These are phyloP conservation scores for Elysia chlorotica DNA, from an alignment of 1,140 invertebrate species.

Conservation along the genomic window DNA sequence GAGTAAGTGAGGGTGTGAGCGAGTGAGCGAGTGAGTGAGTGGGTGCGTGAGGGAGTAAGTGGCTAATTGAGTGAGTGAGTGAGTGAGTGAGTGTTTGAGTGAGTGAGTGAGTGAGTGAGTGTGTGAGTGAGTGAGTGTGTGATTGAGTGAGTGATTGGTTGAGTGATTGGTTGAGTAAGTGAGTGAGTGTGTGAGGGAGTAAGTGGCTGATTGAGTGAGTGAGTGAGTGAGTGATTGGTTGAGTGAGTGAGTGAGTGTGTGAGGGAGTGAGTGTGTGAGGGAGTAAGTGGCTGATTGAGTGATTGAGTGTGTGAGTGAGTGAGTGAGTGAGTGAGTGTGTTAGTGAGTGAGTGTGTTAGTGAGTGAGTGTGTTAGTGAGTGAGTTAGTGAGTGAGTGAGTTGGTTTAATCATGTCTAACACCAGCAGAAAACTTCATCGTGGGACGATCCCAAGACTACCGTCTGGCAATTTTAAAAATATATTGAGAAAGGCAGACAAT, in stretches of 20 bases:
- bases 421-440: no score
- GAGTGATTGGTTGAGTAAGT: conserved; percentile 4
- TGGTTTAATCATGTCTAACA: no score
- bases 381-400: conserved; percentile 1
- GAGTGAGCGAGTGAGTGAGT: neutral
- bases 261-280: conserved; percentile 8
- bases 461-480: no score
- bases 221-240: conserved; percentile 1
- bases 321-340: conserved; percentile 8
- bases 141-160: conserved; percentile 1
- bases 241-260: neutral
- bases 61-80: neutral
- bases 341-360: conserved; percentile 16
- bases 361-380: conserved; percentile 16
- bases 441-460: no score
- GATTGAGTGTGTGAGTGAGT: neutral
- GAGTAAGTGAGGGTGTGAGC: neutral
- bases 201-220: conserved; percentile 1
- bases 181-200: conserved; percentile 6
- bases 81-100: conserved; percentile 5
- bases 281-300: conserved; percentile 7
- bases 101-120: conserved; percentile 8
- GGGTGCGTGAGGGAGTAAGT: neutral
- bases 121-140: conserved; percentile 11
- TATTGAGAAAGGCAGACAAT: neutral